phyloP scores from a whole-genome alignment of 2,888 invertebrate genomes.

The Byasa hedistus region DNA sequence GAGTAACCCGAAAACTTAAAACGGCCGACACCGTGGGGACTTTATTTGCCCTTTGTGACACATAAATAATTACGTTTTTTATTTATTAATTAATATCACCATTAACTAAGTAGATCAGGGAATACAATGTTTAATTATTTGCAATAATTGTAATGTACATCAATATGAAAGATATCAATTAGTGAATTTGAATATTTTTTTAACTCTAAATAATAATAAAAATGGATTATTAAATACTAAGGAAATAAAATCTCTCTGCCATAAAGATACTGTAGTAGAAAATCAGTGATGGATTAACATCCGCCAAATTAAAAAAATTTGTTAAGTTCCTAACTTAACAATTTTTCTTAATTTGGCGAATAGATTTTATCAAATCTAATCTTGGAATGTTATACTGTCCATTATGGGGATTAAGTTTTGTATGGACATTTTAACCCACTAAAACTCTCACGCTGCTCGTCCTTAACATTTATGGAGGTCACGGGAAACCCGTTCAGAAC shows the following conservation, averaged over 20 bases:
- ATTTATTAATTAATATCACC: slow-evolving; percentile 15
- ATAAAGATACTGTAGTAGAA: too few species aligned
- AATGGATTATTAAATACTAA: background rate
- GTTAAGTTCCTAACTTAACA: too few species aligned
- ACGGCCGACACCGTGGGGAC: slow-evolving; percentile 21
- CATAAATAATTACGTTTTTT: slow-evolving; percentile 20
- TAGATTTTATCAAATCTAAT: too few species aligned
- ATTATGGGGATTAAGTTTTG: too few species aligned
- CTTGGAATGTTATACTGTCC: too few species aligned
- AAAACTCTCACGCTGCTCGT: too few species aligned
- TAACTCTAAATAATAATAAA: background rate
- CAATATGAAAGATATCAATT: background rate
- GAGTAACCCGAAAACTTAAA: slow-evolving; percentile 30
- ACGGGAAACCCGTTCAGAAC: too few species aligned
- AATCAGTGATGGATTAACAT: background rate
- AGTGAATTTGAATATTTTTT: background rate
- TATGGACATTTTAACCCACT: too few species aligned
- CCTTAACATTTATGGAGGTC: too few species aligned
- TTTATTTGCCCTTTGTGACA: slow-evolving; percentile 15
- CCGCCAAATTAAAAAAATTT: too few species aligned
- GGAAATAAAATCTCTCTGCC: background rate
- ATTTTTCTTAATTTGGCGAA: too few species aligned
- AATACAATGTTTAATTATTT: slow-evolving; percentile 5
- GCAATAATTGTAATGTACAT: background rate
- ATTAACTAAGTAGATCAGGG: slow-evolving; percentile 5